These are phyloP conservation scores for Psittacula cyanocephala DNA, from an alignment of 2,113 vertebrate species.

Conservation along the genomic window DNA sequence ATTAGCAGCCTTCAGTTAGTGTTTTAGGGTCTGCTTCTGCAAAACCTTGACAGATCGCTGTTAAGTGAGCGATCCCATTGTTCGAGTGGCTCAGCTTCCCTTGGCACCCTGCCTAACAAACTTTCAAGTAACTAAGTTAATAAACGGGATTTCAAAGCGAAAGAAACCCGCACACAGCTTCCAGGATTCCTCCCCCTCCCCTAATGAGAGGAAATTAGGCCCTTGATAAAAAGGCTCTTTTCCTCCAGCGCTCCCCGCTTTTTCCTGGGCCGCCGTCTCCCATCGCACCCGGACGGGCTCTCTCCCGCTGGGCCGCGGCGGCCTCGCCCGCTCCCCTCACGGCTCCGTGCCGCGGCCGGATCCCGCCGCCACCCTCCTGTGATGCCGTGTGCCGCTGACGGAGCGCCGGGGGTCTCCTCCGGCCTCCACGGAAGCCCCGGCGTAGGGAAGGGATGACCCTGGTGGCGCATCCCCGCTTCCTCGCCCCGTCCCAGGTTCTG, in stretches of 20 bases:
- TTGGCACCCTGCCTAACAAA: neutral
- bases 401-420: too few relatives aligned
- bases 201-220: rapidly evolving
- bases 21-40: neutral
- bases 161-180: neutral
- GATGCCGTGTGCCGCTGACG: neutral
- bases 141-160: neutral
- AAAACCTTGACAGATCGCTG: neutral
- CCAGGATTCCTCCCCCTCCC: neutral
- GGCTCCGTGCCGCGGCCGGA: too few relatives aligned
- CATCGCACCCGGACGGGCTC: neutral
- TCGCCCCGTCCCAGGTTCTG: neutral
- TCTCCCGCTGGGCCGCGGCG: neutral
- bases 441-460: neutral
- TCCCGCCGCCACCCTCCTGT: neutral
- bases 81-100: neutral
- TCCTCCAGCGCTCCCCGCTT: rapidly evolving
- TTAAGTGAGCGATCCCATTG: neutral
- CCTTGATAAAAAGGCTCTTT: neutral
- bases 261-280: neutral
- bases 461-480: neutral
- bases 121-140: neutral
- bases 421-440: neutral
- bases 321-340: neutral
- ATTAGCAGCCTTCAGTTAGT: neutral